Base-by-base conservation (phyloP, 2,888 invertebrate genomes). In the Oscheius myriophilus region DNA sequence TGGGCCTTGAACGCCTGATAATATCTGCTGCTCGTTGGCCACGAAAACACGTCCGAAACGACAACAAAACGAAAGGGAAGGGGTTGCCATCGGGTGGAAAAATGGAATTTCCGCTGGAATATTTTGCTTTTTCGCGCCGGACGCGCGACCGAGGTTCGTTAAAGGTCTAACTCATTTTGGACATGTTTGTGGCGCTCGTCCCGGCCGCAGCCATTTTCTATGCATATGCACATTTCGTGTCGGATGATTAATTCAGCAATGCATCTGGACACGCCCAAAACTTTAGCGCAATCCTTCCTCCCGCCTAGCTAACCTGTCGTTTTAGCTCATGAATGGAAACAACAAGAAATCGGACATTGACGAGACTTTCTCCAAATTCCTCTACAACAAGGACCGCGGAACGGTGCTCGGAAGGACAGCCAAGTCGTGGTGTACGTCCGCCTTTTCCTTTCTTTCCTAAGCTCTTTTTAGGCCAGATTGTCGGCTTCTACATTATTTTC, bases 401-500 rank as follows among this genome's bases (percentile, higher is more conserved):
- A 83, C 82, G n/a, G 78, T 76, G 53, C 76, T 85, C 26, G 85
- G 85, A 14, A 73, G 85, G 55, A 84, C 82, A 33, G 82, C 78
- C 52, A 83, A 78, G 54, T 84, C 85, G 16, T 85, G 85, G 85
- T 73, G 84, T 84, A 65, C 67, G 80, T 76, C 23, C 6, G 21
- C 39, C 12, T 63, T 25, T 41, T 18, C 26, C 26, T 11, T 18
- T 25, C 14, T 23, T 26, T 41, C n/a, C 23, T 54, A 41, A 49
- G 25, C 83, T 87, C 90, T 25, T 91, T 76, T 67, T 92, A 95
- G 95, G 92, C 81, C 95, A 96, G 90, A 96, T 97, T 89, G 90
- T 93, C 82, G 89, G 96, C 80, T 97, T 97, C 91, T 98, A 97
- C 90, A 89, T 95, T 83, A 91, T 96, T 88, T 97, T 96, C 91